Evolutionary conservation across 2,113 vertebrate species (phyloP), one percentile per base, ranked within the genome.

Genomic region (Varanus salvator): DNA sequence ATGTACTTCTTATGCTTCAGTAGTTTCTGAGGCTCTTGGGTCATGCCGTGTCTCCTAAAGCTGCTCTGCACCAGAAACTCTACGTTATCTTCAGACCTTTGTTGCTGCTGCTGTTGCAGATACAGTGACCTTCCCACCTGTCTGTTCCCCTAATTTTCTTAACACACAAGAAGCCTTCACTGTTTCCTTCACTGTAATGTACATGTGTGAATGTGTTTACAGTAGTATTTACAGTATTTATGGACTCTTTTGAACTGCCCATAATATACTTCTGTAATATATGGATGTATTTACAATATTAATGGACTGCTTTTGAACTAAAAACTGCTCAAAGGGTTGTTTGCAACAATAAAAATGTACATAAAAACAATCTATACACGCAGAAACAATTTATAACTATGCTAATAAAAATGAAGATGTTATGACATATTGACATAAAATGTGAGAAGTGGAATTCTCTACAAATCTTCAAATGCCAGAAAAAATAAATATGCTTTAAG

Each of bases 11-110:
- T 84, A 92, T 89, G 92, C 89, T 95, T 71, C 94, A 93, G 1
- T 91, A 92, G 23, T 89, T 95, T 91, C 92, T 96, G 90, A 89
- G 82, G 76, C 89, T 88, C 76, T 52, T 85, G 75, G 64, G 87
- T 94, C 89, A 84, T 68, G 96, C 90, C 84, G 90, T 95, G 84
- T 94, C 83, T 90, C 88, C 85, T 91, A 94, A 95, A 96, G 84
- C 74, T 66, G 9, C 78, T 87, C 77, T 85, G 90, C 80, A 66
- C 69, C 0, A 0, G 89, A 89, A 95, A 90, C 89, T 91, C 60
- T 75, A 4, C 15, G 48, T 34, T 74, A 14, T 77, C 34, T 60
- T 21, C n/a, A 34, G 8, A 57, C 34, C 50, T 60, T 19, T 57
- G 54, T 54, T 54, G 54, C 9, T 82, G 90, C 11, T 54, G 54